These are phyloP conservation scores for Calidris pugnax DNA, from an alignment of 2,113 vertebrate genomes.

Conservation along the genomic window DNA sequence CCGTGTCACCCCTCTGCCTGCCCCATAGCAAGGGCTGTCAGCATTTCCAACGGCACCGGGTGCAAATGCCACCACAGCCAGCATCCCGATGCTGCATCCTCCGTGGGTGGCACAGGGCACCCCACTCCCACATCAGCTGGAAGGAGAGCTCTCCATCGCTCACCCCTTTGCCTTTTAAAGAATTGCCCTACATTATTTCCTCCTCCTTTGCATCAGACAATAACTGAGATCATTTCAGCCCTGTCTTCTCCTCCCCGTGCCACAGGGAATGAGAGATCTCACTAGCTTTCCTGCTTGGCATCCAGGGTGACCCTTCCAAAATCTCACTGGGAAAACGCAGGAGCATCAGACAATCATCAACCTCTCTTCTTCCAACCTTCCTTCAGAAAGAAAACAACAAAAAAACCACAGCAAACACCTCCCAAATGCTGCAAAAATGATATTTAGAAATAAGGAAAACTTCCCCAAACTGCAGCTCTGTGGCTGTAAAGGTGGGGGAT, in stretches of 20 bases:
- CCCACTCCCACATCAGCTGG: too few species aligned
- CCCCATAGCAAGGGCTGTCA: background rate
- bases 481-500: background rate
- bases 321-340: background rate
- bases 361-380: background rate
- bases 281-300: accelerated
- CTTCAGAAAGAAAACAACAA: background rate
- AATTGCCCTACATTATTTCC: background rate
- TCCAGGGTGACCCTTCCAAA: background rate
- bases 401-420: background rate
- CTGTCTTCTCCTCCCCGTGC: background rate
- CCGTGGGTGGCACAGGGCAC: background rate
- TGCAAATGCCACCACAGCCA: background rate
- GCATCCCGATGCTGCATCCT: background rate
- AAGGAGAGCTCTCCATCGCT: background rate
- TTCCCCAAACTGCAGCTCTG: background rate
- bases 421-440: background rate
- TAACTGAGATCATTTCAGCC: background rate
- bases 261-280: background rate
- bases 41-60: background rate
- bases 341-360: accelerated
- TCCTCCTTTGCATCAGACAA: background rate
- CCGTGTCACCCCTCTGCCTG: background rate
- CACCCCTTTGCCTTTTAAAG: background rate
- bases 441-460: background rate